Base-by-base conservation (phyloP, 2,888 invertebrate species). In the Patella depressa region DNA sequence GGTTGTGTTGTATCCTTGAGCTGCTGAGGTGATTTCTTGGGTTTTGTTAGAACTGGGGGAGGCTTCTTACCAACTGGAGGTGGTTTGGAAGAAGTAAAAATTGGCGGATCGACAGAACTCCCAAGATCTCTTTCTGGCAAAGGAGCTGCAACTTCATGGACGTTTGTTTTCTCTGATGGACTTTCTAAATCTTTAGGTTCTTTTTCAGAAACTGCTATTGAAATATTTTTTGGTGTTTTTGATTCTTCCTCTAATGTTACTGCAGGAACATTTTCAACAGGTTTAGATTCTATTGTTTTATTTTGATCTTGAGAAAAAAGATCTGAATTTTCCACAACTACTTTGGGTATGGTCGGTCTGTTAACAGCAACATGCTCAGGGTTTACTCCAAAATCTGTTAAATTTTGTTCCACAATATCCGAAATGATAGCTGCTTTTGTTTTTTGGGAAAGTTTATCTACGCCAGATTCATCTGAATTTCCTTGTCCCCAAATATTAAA, bases 1-100 rank as follows among this genome's bases (percentile, higher is more conserved):
- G 45, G 7, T 14, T 65, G 65, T 24, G 19, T 12, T 19, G 24
- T 65, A 65, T 19, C 11, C 24, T 19, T 19, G 11, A 65, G 19
- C 11, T 65, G 19, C 14, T 24, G 19, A 9, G 24, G 65, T 19
- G 65, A 24, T 24, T 65, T 65, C 24, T 11, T 65, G 11, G 74
- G 65, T 34, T 74, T 55, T 59, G 59, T 65, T 14, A 34, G 59
- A 34, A 74, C 45, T 65, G 65, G 34, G 24, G 55, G 45, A 17
- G 74, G 74, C 19, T 74, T 74, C 59, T 74, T 74, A 57, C 74
- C 57, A 53, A 65, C 59, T 65, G 65, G 53, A 45, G 74, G 59
- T 34, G 74, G 74, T 7, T 55, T 55, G 14, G 24, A 53, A 55
- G 45, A 45, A 57, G 74, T 53, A 19, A 74, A 55, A 9, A 45